Percentiles rank a stretch among this genome's conserved stretches.
Evolutionary conservation across 2,113 vertebrate genomes (phyloP).

Genomic region (Corydoras sp.): DNA sequence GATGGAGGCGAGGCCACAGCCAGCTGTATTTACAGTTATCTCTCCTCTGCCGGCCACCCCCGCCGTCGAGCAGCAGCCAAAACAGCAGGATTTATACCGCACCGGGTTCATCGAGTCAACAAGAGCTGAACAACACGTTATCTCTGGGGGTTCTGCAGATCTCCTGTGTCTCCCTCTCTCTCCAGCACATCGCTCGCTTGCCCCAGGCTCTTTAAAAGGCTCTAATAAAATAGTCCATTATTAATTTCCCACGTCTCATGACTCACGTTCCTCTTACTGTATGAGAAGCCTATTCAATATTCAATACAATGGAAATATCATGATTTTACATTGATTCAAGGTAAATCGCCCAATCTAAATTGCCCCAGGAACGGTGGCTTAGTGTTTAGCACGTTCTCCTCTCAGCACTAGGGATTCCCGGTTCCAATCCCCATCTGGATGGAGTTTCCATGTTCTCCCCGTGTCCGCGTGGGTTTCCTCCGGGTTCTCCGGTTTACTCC

Average conservation of each 20-base stretch:
- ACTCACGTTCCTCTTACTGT: not conserved
- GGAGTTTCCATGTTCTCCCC: too few species aligned
- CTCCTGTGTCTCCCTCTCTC: slow-evolving; percentile 25
- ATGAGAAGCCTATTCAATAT: slow-evolving; percentile 15
- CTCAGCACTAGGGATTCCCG: too few species aligned
- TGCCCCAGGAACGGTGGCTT: too few species aligned
- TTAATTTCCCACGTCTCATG: slow-evolving; percentile 8
- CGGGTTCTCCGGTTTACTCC: too few species aligned
- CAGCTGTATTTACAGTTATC: slow-evolving; percentile 42
- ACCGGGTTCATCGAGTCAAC: slow-evolving; percentile 46
- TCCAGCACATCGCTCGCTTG: slow-evolving; percentile 8
- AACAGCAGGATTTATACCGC: slow-evolving; percentile 40
- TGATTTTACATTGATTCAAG: too few species aligned
- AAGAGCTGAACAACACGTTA: slow-evolving; percentile 45
- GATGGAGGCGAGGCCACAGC: slow-evolving; percentile 23
- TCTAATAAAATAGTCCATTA: slow-evolving; percentile 21
- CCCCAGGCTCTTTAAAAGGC: slow-evolving; percentile 4
- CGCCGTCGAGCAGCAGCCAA: slow-evolving; percentile 25
- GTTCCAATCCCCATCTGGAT: too few species aligned
- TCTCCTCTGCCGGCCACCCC: slow-evolving; percentile 32
- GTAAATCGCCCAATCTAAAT: too few species aligned
- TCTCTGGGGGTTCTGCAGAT: slow-evolving; percentile 36
- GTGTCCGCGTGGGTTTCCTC: too few species aligned
- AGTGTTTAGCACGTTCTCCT: too few species aligned
- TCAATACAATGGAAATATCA: not conserved